Conservation (phyloP, 2,888 invertebrate genomes). For the Cistogaster globosa region DNA sequence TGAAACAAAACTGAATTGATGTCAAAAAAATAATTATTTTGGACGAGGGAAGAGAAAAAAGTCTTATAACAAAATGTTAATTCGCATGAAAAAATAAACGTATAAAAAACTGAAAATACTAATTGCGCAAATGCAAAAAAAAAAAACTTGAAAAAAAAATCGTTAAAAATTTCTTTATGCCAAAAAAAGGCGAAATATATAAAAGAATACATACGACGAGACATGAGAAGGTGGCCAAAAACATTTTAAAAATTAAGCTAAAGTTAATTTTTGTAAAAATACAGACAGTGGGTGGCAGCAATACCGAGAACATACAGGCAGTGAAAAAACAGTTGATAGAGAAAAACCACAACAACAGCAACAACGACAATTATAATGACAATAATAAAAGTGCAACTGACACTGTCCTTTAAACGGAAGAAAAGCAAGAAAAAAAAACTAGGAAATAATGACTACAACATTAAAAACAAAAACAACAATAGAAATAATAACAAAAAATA, state of each 20-base stretch:
- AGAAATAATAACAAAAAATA: constrained; percentile 1
- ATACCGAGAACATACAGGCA: background rate
- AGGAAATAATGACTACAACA: constrained; percentile 1
- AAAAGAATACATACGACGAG: constrained; percentile 36
- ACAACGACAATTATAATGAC: constrained; percentile 44
- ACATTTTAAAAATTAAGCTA: constrained; percentile 67
- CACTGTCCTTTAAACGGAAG: constrained; percentile 65
- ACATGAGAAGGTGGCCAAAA: constrained; percentile 55
- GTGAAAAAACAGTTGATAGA: constrained; percentile 10
- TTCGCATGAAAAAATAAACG: constrained; percentile 53
- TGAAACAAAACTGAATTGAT: constrained; percentile 36
- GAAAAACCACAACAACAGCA: constrained; percentile 21
- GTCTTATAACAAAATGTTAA: constrained; percentile 63
- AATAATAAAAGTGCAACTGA: constrained; percentile 64
- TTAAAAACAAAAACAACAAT: constrained; percentile 14
- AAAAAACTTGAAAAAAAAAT: constrained; percentile 66
- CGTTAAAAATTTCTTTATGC: constrained; percentile 32
- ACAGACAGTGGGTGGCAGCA: constrained; percentile 18
- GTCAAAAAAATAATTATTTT: constrained; percentile 37
- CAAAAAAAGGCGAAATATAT: constrained; percentile 36
- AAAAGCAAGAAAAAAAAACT: constrained; percentile 51
- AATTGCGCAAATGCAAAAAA: constrained; percentile 76
- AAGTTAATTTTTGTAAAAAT: constrained; percentile 66
- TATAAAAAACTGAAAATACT: constrained; percentile 63
- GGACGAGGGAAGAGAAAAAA: constrained; percentile 25